Conservation (phyloP, 1,140 invertebrate species). For the Hirudo medicinalis region DNA sequence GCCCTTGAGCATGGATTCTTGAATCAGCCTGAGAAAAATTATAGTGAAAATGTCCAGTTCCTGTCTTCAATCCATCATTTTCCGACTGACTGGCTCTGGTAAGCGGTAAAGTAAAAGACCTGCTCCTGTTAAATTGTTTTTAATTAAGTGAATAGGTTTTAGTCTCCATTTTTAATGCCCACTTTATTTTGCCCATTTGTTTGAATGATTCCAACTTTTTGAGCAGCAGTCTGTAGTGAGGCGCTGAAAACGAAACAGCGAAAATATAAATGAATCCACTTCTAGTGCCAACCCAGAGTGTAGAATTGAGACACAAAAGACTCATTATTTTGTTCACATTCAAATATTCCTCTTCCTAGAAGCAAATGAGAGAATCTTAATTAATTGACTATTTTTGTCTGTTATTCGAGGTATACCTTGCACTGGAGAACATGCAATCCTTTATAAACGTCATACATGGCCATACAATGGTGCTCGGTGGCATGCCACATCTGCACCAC, state of each 20-base stretch:
- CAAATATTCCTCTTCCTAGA: constrained; percentile 9
- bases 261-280: constrained; percentile 11
- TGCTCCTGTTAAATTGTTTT: background rate
- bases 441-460: constrained; percentile 44
- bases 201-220: constrained; percentile 1
- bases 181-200: constrained; percentile 5
- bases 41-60: constrained; percentile 1
- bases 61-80: background rate
- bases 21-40: background rate
- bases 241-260: constrained; percentile 4
- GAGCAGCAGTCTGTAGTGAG: constrained; percentile 10
- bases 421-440: constrained; percentile 39
- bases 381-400: too few relatives aligned
- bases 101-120: background rate
- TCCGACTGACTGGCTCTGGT: background rate
- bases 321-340: constrained; percentile 6
- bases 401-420: constrained; percentile 31
- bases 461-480: constrained; percentile 37
- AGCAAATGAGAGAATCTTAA: too few relatives aligned
- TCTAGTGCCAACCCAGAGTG: constrained; percentile 2
- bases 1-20: background rate
- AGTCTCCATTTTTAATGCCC: background rate
- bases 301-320: constrained; percentile 6
- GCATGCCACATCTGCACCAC: constrained; percentile 46
- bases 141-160: background rate